These are phyloP conservation scores for Hylaeus anthracinus DNA, from an alignment of 1,140 invertebrate genomes.

Conservation along the genomic window DNA sequence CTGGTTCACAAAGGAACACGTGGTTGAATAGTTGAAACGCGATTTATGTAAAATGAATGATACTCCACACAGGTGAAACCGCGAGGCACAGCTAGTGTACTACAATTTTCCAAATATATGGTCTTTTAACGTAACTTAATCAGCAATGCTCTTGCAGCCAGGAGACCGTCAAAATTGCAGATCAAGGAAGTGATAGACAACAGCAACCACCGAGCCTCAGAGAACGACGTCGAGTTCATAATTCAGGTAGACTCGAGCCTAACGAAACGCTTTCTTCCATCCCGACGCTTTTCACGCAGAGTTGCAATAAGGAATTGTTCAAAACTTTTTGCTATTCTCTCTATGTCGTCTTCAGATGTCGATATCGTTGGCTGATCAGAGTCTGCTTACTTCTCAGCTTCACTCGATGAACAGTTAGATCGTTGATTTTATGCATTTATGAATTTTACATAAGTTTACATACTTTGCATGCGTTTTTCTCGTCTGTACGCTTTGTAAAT, in stretches of 20 bases:
- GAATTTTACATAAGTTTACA: too few relatives aligned
- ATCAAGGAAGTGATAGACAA: slow-evolving; percentile 77
- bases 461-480: too few relatives aligned
- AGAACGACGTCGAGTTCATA: slow-evolving; percentile 77
- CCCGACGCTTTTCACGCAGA: not conserved
- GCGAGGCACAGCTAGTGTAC: too few relatives aligned
- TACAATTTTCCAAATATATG: not conserved
- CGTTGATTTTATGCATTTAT: too few relatives aligned
- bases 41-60: too few relatives aligned
- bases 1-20: too few relatives aligned
- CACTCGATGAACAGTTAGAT: not conserved
- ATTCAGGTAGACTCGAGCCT: slow-evolving; percentile 69
- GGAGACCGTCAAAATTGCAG: slow-evolving; percentile 72
- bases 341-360: too few relatives aligned
- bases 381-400: not conserved
- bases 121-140: not conserved
- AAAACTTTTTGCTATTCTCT: not conserved
- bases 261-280: not conserved
- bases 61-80: too few relatives aligned
- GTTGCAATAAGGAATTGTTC: not conserved
- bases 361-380: not conserved
- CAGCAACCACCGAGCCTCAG: slow-evolving; percentile 65
- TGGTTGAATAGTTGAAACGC: too few relatives aligned
- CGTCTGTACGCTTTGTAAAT: too few relatives aligned
- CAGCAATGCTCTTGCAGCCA: slow-evolving; percentile 25